Evolutionary conservation across 1,140 invertebrate genomes (phyloP).

Genomic region (Proctacanthus coquilletti): DNA sequence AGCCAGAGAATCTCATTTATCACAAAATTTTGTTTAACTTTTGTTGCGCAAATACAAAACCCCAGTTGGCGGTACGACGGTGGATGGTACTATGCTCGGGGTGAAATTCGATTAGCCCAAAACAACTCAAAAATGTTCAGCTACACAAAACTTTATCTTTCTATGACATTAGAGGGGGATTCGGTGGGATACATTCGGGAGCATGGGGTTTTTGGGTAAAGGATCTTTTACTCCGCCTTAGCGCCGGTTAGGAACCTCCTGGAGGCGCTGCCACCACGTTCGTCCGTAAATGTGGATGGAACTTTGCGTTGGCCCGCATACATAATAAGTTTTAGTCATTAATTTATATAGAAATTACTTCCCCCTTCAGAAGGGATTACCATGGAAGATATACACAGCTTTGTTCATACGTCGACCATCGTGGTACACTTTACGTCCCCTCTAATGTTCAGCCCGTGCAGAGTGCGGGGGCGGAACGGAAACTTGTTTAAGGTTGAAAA

Average conservation of each 20-base stretch:
- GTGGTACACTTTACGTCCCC: not conserved
- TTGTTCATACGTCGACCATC: not conserved
- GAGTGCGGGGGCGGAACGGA: not conserved
- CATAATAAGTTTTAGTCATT: constrained; percentile 6
- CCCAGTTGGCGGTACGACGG: too few relatives aligned
- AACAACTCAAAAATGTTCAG: constrained; percentile 4
- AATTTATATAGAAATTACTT: constrained; percentile 4
- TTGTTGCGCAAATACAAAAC: constrained; percentile 4
- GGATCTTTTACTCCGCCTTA: not conserved
- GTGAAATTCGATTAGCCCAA: constrained; percentile 4
- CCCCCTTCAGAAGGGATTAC: constrained; percentile 3
- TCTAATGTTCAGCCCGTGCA: not conserved
- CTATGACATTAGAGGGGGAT: constrained; percentile 1
- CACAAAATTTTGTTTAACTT: constrained; percentile 6
- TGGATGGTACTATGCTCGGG: too few relatives aligned
- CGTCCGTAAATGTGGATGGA: not conserved
- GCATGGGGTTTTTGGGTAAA: not conserved
- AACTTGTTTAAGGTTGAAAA: not conserved
- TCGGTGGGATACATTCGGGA: not conserved
- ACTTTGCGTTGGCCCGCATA: constrained; percentile 4
- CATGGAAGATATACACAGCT: not conserved
- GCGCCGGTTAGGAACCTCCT: not conserved
- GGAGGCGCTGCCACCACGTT: too few relatives aligned
- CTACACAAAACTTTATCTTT: constrained; percentile 4
- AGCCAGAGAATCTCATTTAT: constrained; percentile 5